phyloP scores from a whole-genome alignment of 2,113 vertebrate genomes.

The Aramus guarauna region DNA sequence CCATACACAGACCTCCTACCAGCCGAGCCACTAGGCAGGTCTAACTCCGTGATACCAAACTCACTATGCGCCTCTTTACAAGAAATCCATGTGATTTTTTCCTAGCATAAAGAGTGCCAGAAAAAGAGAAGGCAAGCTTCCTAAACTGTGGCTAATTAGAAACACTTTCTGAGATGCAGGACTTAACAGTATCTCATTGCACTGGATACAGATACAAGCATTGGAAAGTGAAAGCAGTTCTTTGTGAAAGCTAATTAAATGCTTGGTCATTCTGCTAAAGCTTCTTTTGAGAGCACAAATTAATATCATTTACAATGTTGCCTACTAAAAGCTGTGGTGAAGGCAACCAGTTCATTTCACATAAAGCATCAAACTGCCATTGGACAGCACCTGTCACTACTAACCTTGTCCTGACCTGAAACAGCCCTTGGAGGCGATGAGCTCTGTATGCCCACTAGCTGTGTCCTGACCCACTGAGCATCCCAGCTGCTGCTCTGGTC shows the following conservation, averaged over 20 bases:
- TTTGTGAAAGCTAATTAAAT: background rate
- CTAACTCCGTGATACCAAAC: background rate
- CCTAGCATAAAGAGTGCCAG: background rate
- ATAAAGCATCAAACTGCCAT: background rate
- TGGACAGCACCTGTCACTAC: background rate
- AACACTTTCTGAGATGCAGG: background rate
- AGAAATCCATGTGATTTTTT: background rate
- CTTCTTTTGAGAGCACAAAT: background rate
- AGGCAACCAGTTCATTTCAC: background rate
- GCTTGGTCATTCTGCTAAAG: background rate
- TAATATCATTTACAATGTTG: background rate
- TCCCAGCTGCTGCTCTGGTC: background rate
- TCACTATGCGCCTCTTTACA: background rate
- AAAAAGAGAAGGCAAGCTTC: background rate
- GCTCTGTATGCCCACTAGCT: background rate
- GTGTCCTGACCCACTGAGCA: background rate
- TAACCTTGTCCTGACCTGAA: background rate
- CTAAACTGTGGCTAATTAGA: background rate
- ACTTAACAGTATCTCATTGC: background rate
- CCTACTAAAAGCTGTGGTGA: background rate
- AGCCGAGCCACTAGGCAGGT: background rate
- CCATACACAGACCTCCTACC: background rate
- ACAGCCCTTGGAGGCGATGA: background rate
- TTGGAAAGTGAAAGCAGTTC: background rate
- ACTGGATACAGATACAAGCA: background rate